Conservation (phyloP, 2,113 vertebrate genomes). For the Galemys pyrenaicus region DNA sequence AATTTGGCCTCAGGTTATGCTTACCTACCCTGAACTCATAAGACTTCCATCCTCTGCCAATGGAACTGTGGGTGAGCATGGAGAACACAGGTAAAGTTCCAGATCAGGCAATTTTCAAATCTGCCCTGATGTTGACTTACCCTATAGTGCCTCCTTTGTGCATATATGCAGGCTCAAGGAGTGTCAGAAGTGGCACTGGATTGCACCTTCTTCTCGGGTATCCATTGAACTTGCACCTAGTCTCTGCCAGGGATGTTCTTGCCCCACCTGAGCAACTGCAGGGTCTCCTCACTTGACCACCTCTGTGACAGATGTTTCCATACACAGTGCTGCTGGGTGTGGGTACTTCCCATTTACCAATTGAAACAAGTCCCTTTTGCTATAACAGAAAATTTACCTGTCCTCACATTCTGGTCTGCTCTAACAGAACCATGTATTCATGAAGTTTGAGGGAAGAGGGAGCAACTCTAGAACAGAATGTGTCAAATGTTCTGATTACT, state of each 20-base stretch:
- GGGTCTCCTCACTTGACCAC: background rate
- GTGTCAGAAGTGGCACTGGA: background rate
- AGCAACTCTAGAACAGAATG: background rate
- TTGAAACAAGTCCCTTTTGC: background rate
- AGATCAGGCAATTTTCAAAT: background rate
- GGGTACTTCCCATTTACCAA: background rate
- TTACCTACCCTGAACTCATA: background rate
- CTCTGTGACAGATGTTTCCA: background rate
- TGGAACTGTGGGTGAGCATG: background rate
- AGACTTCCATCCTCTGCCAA: background rate
- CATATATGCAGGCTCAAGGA: background rate
- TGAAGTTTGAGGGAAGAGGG: background rate
- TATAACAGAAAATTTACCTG: background rate
- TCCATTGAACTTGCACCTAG: background rate
- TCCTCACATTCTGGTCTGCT: background rate
- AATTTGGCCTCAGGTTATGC: background rate
- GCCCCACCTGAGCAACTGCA: background rate
- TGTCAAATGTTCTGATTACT: background rate
- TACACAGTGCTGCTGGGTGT: background rate
- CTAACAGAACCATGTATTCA: background rate
- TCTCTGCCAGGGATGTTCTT: background rate
- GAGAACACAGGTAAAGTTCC: background rate
- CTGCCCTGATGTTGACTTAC: background rate
- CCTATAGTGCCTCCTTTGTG: background rate
- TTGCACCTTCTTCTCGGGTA: background rate